Evolutionary conservation across 23 tunicate genomes (phyloP), one percentile per base, ranked within the genome.

Genomic region (Halocynthia aurantium): DNA sequence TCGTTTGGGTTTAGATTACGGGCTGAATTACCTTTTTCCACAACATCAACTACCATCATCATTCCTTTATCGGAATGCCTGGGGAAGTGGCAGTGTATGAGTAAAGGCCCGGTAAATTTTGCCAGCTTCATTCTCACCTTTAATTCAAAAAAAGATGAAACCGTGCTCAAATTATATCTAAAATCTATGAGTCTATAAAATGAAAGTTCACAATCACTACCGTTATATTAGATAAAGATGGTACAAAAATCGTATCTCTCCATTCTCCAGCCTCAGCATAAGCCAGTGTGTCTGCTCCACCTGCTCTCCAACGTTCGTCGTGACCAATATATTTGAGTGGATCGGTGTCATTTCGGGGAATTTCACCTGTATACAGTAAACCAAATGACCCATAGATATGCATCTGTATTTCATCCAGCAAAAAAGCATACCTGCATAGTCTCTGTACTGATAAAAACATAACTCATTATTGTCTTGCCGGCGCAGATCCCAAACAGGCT

Each of bases 1-100:
- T 68, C 13, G 72, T n/a, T 68, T 68, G 2, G 40, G 13, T 12
- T 68, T 13, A 17, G 5, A 4, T n/a, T n/a, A 68, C 40, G 21
- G 21, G 22, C 21, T 68, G 44, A 69, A 21, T 12, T 51, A 51
- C 60, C 60, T 72, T 72, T 72, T 44, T 52, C 56, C n/a, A 76
- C 80, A 11, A 52, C 12, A 53, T 76, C 84, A 8, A 69, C 52
- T 7, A 82, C 84, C 84, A 85, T 80, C 90, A 85, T 85, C 90
- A 85, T 85, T 6, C 90, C 90, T 0, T 53, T 44, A 67, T 85
- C 90, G 57, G 69, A 75, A 80, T 85, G 84, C 51, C 60, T 53
- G 18, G 78, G 80, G 7, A 85, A 12, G 60, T 85, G 90, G 49
- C 90, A 85, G 61, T 85, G 90, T 15, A 80, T 70, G 7, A 85